Evolutionary conservation across 35 echinoderm and acorn worm genomes (phyloP).

Genomic region (Ptychodera flava): DNA sequence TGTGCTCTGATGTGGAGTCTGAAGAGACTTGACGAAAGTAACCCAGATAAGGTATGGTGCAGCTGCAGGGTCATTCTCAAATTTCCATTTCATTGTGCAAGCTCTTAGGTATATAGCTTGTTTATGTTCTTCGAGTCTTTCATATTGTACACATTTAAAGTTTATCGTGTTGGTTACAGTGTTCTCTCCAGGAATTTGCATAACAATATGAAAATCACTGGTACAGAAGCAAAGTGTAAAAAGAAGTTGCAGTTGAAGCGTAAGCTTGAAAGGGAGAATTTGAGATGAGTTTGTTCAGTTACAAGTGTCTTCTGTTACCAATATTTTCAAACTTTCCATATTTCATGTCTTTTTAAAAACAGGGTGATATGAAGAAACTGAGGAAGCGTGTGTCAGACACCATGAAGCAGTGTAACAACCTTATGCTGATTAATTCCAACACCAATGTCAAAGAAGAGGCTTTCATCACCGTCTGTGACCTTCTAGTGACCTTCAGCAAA

Average conservation of each 20-base stretch:
- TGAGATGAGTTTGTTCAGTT: too few species aligned
- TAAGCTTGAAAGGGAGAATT: not conserved
- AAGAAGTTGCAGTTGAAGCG: too few species aligned
- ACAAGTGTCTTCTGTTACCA: too few species aligned
- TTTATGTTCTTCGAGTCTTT: too few species aligned
- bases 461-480: conserved; percentile 93
- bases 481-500: conserved; percentile 74
- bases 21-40: conserved; percentile 61
- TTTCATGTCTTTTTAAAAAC: conserved; percentile 4
- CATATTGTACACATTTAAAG: too few species aligned
- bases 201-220: too few species aligned
- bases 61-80: not conserved
- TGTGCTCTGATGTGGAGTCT: conserved; percentile 80
- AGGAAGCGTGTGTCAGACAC: conserved; percentile 51
- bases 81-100: not conserved
- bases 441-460: conserved; percentile 65
- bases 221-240: too few species aligned
- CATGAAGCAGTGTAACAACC: conserved; percentile 63
- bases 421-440: conserved; percentile 74
- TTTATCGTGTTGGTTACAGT: too few species aligned
- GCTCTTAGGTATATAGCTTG: too few species aligned
- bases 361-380: conserved; percentile 76
- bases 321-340: too few species aligned
- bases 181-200: too few species aligned
- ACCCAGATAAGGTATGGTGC: conserved; percentile 65